phyloP scores from a whole-genome alignment of 2,113 vertebrate species.

The Pterocles orientalis region DNA sequence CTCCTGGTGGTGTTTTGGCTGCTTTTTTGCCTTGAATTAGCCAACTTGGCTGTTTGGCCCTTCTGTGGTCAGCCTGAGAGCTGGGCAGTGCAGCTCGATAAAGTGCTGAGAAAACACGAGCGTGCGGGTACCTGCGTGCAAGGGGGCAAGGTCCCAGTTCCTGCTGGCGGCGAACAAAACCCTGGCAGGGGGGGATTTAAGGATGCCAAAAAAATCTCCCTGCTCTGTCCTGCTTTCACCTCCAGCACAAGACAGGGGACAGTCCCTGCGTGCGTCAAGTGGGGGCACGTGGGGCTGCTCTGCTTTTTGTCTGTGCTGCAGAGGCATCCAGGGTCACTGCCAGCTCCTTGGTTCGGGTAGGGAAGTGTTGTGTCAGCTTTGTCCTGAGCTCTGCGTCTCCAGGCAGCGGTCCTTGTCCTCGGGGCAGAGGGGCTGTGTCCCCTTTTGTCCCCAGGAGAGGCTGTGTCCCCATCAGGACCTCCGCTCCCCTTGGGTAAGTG shows the following conservation, averaged over 20 bases:
- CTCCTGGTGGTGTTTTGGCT: not conserved
- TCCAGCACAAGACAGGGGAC: fast-evolving
- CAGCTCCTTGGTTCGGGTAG: not conserved
- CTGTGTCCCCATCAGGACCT: not conserved
- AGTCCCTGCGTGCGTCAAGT: not conserved
- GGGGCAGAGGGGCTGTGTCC: not conserved
- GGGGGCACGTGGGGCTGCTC: not conserved
- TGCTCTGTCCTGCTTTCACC: not conserved
- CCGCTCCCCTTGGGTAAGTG: fast-evolving
- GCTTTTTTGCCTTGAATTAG: not conserved
- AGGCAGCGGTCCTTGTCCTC: not conserved
- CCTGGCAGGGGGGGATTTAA: not conserved
- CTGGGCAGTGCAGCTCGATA: not conserved
- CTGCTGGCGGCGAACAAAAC: not conserved
- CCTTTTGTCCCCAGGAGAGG: not conserved
- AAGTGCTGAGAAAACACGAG: not conserved
- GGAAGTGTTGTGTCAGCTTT: not conserved
- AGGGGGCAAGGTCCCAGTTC: not conserved
- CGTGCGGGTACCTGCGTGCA: not conserved
- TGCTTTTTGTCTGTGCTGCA: not conserved
- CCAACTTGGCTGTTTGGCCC: not conserved
- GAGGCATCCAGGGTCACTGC: not conserved
- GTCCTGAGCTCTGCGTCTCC: not conserved
- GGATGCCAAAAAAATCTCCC: not conserved
- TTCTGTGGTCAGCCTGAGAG: not conserved